Percentiles rank a stretch among this genome's conserved stretches.
Conservation (phyloP, 2,797 vertebrate species). For the Muscicapa comitata region DNA sequence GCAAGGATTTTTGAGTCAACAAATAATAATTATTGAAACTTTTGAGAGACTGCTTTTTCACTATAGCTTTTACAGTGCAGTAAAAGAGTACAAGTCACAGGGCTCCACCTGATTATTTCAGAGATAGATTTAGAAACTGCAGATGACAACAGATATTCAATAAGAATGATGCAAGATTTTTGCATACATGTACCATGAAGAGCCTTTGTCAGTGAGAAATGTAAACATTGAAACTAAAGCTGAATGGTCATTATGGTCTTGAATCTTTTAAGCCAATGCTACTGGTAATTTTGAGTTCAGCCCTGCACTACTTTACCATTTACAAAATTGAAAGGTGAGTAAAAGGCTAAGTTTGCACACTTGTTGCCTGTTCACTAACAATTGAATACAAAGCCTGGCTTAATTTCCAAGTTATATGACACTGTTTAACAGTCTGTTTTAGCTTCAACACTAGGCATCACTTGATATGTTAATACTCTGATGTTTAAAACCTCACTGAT, state of each 20-base stretch:
- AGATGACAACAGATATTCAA: neutral
- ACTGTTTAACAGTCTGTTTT: neutral
- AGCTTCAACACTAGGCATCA: neutral
- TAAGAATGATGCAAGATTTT: neutral
- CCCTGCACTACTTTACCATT: neutral
- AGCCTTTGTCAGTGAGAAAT: neutral
- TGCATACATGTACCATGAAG: neutral
- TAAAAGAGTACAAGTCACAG: neutral
- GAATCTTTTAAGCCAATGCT: neutral
- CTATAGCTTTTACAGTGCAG: neutral
- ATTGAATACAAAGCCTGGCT: neutral
- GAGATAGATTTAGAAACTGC: neutral
- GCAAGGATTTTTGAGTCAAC: neutral
- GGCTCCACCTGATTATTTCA: neutral
- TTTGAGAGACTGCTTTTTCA: neutral
- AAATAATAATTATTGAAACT: neutral
- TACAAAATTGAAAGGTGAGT: neutral
- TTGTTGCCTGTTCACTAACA: neutral
- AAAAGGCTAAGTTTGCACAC: neutral
- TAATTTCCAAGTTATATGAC: neutral
- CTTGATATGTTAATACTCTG: neutral
- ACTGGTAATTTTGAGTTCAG: neutral
- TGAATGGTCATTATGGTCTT: neutral
- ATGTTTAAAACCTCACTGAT: neutral
- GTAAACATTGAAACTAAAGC: neutral